A percentile compares a stretch with the other conserved stretches of the same genome.
Evolutionary conservation across 2,888 invertebrate species (phyloP).

Genomic region (Drosophila longiperda): DNA sequence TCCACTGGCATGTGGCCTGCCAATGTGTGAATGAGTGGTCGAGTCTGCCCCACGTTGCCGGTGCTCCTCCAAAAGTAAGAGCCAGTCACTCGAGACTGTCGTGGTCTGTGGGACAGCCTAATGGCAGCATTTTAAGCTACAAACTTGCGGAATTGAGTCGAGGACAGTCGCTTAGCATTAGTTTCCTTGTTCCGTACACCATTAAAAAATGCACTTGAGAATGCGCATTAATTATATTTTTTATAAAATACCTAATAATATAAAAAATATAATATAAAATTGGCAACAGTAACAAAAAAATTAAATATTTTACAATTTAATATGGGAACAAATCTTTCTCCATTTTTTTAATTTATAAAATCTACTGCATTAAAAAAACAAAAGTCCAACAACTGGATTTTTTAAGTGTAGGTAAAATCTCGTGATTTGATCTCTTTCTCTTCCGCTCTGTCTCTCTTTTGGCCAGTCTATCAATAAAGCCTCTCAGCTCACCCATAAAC

Average conservation of each 20-base stretch:
- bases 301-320: not conserved
- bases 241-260: not conserved
- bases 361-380: too few relatives aligned
- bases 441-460: not conserved
- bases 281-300: not conserved
- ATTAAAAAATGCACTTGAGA: not conserved
- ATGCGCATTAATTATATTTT: not conserved
- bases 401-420: slow-evolving; percentile 27
- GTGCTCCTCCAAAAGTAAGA: slow-evolving; percentile 8
- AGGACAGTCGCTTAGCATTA: slow-evolving; percentile 7
- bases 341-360: not conserved
- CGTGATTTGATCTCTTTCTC: slow-evolving; percentile 32
- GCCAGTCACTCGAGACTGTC: slow-evolving; percentile 25
- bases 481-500: not conserved
- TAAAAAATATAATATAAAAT: too few relatives aligned
- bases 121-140: slow-evolving; percentile 10
- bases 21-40: not conserved
- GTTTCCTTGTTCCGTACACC: slow-evolving; percentile 32
- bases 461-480: slow-evolving; percentile 33
- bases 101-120: not conserved
- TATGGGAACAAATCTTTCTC: not conserved
- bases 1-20: slow-evolving; percentile 44
- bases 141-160: slow-evolving; percentile 20
- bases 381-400: not conserved
- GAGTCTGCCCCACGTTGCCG: not conserved